Evolutionary conservation across 2,797 vertebrate species (phyloP).

Genomic region (Aeoliscus strigatus): DNA sequence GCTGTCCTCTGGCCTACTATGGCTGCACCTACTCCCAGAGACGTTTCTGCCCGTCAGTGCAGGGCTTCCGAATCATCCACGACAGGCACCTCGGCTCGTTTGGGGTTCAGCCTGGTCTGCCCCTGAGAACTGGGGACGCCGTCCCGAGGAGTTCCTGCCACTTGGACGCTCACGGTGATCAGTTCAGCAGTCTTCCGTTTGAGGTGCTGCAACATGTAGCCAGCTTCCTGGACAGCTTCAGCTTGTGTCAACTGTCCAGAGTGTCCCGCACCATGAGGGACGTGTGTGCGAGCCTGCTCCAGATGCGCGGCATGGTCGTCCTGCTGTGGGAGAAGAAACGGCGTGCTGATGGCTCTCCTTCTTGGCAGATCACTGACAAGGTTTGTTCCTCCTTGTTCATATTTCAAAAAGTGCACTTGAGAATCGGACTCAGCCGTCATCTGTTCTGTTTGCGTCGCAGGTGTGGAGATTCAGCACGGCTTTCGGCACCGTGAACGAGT

Average conservation of each 20-base stretch:
- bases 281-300: slow-evolving; percentile 91
- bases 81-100: slow-evolving; percentile 94
- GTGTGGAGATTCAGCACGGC: slow-evolving; percentile 99
- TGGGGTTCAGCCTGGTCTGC: slow-evolving; percentile 86
- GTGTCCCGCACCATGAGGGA: slow-evolving; percentile 93
- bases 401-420: background rate
- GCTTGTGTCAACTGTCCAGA: slow-evolving; percentile 92
- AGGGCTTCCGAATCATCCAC: slow-evolving; percentile 93
- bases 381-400: slow-evolving; percentile 46
- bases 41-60: slow-evolving; percentile 94
- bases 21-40: slow-evolving; percentile 97
- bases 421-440: too few species aligned
- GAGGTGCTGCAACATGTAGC: slow-evolving; percentile 93
- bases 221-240: slow-evolving; percentile 93
- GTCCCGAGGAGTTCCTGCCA: slow-evolving; percentile 59
- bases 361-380: slow-evolving; percentile 98
- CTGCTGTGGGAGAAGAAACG: slow-evolving; percentile 91
- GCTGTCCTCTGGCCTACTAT: slow-evolving; percentile 96
- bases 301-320: slow-evolving; percentile 96
- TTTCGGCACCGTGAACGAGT: slow-evolving; percentile 93
- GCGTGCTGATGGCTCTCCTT: slow-evolving; percentile 79
- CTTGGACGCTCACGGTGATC: slow-evolving; percentile 76
- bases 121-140: slow-evolving; percentile 69
- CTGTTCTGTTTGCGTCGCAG: slow-evolving; percentile 53
- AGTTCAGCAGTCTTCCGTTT: slow-evolving; percentile 89